These are phyloP conservation scores for Stigmatopora argus DNA, from an alignment of 2,113 vertebrate genomes.

Conservation along the genomic window DNA sequence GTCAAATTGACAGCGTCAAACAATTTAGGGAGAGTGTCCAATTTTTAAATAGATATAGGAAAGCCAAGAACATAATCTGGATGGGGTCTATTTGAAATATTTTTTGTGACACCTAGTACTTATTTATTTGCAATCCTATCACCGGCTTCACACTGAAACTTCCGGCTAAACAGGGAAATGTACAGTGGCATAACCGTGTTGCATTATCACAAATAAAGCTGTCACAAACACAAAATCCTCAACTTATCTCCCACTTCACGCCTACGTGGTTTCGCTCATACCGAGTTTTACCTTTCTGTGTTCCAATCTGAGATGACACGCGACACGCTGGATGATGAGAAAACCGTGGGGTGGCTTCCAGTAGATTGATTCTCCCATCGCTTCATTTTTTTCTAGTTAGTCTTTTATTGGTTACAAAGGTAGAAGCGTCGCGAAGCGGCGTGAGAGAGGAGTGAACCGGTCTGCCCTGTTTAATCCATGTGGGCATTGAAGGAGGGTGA, in stretches of 20 bases:
- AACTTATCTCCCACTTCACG: slow-evolving; percentile 80
- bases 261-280: slow-evolving; percentile 81
- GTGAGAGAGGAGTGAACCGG: slow-evolving; percentile 76
- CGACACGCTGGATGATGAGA: slow-evolving; percentile 93
- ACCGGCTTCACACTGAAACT: neutral
- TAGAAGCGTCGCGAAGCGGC: slow-evolving; percentile 78
- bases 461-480: slow-evolving; percentile 93
- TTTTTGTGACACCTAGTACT: neutral
- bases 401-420: slow-evolving; percentile 99
- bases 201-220: neutral
- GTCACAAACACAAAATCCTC: slow-evolving; percentile 49
- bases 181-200: neutral
- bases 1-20: too few species aligned
- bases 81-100: too few species aligned
- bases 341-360: slow-evolving; percentile 97
- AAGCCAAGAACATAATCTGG: too few species aligned
- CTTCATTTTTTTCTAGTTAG: slow-evolving; percentile 98
- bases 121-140: neutral
- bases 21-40: too few species aligned
- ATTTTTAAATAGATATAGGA: too few species aligned
- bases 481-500: slow-evolving; percentile 95
- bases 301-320: slow-evolving; percentile 92
- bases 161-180: neutral
- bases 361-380: slow-evolving; percentile 98
- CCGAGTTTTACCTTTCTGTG: slow-evolving; percentile 86